Evolutionary conservation across 2,888 invertebrate species (phyloP).

Genomic region (Deroplatys truncata): DNA sequence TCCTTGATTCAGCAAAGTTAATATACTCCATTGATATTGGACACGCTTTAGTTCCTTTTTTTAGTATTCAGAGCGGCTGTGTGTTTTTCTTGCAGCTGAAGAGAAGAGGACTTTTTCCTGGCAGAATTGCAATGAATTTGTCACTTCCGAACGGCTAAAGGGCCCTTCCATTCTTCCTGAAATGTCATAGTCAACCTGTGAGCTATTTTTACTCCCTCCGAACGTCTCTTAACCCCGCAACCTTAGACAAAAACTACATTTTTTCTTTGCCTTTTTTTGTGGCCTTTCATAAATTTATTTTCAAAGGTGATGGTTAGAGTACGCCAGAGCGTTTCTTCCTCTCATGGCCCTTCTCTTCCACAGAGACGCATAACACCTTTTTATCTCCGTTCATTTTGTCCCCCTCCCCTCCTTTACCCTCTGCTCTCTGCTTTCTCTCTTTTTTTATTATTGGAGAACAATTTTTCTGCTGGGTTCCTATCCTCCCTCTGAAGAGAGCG

Average conservation of each 20-base stretch:
- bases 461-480: background rate
- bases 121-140: constrained; percentile 13
- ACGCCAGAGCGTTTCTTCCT: background rate
- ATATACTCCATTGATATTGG: no score
- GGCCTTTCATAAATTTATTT: constrained; percentile 4
- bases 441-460: background rate
- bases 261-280: background rate
- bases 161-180: background rate
- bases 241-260: background rate
- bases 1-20: no score
- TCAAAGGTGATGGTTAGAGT: constrained; percentile 9
- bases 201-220: background rate
- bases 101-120: background rate
- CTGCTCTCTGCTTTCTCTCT: no score
- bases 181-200: constrained; percentile 8
- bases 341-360: background rate
- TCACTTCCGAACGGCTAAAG: background rate
- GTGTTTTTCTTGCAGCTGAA: background rate
- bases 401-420: background rate
- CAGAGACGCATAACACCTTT: background rate
- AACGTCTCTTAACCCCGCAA: background rate
- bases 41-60: no score
- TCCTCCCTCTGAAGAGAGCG: background rate
- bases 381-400: background rate
- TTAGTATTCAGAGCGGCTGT: no score